A percentile compares a stretch with the other conserved stretches of the same genome.
Conservation (phyloP, 2,888 invertebrate species). For the Ctenicera cuprea region DNA sequence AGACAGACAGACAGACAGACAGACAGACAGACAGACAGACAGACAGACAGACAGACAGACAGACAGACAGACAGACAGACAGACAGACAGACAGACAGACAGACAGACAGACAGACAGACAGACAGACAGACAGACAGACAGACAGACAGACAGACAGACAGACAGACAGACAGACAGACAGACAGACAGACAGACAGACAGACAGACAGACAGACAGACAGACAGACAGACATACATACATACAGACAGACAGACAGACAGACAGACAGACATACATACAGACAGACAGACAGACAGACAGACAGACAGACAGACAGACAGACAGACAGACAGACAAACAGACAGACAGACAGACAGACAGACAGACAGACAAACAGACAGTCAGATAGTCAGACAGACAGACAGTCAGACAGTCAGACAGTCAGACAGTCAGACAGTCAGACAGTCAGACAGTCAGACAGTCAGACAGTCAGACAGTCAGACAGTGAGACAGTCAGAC, state of each 20-base stretch:
- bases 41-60: neutral
- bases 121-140: neutral
- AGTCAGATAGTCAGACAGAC: neutral
- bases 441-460: neutral
- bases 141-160: neutral
- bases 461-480: neutral
- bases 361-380: too few species aligned
- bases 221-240: neutral
- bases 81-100: neutral
- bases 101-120: neutral
- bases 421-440: neutral
- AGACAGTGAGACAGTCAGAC: too few species aligned
- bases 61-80: neutral
- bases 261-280: too few species aligned
- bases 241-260: too few species aligned
- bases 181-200: neutral
- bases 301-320: neutral
- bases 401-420: neutral
- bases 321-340: too few species aligned
- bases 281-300: too few species aligned
- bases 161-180: constrained; percentile 1
- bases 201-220: neutral
- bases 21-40: neutral
- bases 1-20: too few species aligned
- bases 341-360: too few species aligned